phyloP scores from a whole-genome alignment of 2,888 invertebrate genomes.

The Tromatobia lineatoria region DNA sequence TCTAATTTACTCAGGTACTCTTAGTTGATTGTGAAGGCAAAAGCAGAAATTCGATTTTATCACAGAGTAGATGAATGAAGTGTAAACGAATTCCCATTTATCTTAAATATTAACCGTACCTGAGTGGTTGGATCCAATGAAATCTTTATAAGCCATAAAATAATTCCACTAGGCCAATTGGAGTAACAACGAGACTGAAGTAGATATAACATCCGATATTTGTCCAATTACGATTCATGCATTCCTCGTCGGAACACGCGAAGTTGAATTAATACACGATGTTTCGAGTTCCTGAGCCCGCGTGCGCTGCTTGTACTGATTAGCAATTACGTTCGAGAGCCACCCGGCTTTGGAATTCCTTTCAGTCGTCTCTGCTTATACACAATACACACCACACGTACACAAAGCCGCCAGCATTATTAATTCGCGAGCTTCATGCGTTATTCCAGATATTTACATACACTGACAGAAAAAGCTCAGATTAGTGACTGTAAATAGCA shows the following conservation, averaged over 20 bases:
- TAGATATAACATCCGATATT: conserved; percentile 39
- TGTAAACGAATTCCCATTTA: no score
- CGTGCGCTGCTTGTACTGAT: conserved; percentile 30
- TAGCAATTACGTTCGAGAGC: conserved; percentile 27
- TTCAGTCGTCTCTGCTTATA: conserved; percentile 11
- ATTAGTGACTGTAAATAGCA: no score
- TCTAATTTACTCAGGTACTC: no score
- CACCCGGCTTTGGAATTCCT: conserved; percentile 34
- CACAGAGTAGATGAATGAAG: no score
- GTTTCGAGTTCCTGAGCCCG: conserved; percentile 35
- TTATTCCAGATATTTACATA: background rate
- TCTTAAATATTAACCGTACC: background rate
- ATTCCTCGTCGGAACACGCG: conserved; percentile 13
- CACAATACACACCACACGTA: conserved; percentile 7
- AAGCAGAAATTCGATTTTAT: no score
- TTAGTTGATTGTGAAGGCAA: no score
- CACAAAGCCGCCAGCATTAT: background rate
- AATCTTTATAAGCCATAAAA: conserved; percentile 43
- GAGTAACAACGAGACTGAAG: conserved; percentile 42
- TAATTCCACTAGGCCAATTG: conserved; percentile 47
- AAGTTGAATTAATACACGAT: conserved; percentile 46
- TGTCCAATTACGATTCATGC: conserved; percentile 60
- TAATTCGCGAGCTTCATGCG: background rate
- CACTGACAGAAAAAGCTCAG: no score
- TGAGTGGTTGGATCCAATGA: background rate